Evolutionary conservation across 1,140 invertebrate genomes (phyloP), one percentile per base, ranked within the genome.

Genomic region (Brachionus asplanchnoidis): DNA sequence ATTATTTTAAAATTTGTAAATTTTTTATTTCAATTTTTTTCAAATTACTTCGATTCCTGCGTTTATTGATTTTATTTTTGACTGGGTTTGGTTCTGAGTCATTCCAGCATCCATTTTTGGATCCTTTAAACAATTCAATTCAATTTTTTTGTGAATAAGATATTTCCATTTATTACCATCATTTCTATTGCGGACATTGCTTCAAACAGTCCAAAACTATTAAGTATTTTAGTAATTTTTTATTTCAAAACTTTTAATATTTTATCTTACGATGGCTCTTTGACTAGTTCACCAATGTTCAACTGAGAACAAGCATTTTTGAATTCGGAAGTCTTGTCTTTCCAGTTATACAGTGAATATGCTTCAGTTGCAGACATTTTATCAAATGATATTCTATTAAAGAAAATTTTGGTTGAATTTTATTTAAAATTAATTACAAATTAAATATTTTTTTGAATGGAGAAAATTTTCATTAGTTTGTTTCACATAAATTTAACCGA

Each of bases 51-150:
- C 92, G 23, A 96, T 92, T 85, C 95, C 94, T 87, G 95, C 93
- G 86, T 94, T 93, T 88, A 98, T 95, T 79, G 93, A 95, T n/a
- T 95, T 92, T 44, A 95, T 93, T 88, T 95, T 89, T 93, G 87
- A 94, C 93, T 88, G 88, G 85, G 87, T 88, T 86, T 87, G 92
- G 90, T 98, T 97, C 88, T 95, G 97, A 86, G 96, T 89, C 96
- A 99, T 98, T 26, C 97, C 97, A 56, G 96, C 96, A 92, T 99
- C 97, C 97, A 99, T 99, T 92, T 99, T 99, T 1, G 96, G 96
- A 90, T 99, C 97, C 79, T 82, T 80, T 23, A 80, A 56, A 44
- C 11, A 60, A 20, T 20, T 36, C 9, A 53, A 23, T 44, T n/a
- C 44, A 53, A 40, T 11, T 75, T 75, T 75, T 42, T 26, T 28